Evolutionary conservation across 2,888 invertebrate genomes (phyloP), one percentile per base, ranked within the genome.

Genomic region (Xestia ashworthii): DNA sequence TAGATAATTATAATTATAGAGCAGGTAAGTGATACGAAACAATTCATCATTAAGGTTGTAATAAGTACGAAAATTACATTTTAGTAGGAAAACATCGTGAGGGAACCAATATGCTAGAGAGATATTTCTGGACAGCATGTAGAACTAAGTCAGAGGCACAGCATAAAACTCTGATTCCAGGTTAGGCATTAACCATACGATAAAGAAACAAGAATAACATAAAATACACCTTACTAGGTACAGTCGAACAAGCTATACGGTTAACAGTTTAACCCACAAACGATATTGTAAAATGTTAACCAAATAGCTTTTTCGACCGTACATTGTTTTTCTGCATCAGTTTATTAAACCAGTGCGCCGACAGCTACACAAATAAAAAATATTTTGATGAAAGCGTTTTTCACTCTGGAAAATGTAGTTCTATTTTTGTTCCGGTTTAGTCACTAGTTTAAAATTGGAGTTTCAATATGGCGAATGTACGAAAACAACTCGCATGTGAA

Each of bases 401-500:
- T 55, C 65, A 62, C 60, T 68, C 44, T 62, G 55, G 22, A 72
- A 80, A 80, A 75, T 71, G 8, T 69, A 48, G 44, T 75, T 82
- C 44, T 72, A 71, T 83, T 83, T 82, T 69, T 46, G 58, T 71
- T 25, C 53, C 62, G n/a, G 58, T 67, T 74, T 83, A 78, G 78
- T 71, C 50, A 74, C 60, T 81, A 73, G 70, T 78, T 74, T 78
- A 53, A 78, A 82, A 82, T 75, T 75, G 71, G 19, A 71, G 25
- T 65, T 83, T 65, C 71, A 65, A 82, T 82, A 80, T 69, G 64
- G 74, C 32, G 64, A 68, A 74, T 71, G 64, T n/a, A 64, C 60
- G 25, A 78, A 82, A 82, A 81, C 69, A 74, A 70, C 60, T 71
- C 70, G 60, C 11, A 53, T 53, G 53, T 81, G 68, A 81, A 82